These are phyloP conservation scores for Coptotermes formosanus DNA, from an alignment of 1,140 invertebrate species.

Conservation along the genomic window DNA sequence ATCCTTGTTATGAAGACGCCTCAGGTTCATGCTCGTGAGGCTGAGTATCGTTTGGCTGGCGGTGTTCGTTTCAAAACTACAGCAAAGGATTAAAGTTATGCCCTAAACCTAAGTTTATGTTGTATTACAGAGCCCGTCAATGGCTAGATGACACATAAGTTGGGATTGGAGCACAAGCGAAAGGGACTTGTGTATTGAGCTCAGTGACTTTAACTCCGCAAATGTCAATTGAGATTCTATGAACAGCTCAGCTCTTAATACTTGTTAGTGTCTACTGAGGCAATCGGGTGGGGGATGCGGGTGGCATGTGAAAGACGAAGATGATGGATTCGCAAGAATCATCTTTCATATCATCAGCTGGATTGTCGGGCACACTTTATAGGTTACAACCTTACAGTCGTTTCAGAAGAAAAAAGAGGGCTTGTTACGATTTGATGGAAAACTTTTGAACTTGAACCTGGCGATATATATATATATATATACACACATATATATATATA, in stretches of 20 bases:
- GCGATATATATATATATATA: too few relatives aligned
- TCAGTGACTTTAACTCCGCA: not conserved
- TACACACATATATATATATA: not conserved
- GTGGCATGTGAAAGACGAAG: not conserved
- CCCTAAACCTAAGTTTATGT: not conserved
- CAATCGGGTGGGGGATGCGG: not conserved
- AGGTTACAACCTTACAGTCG: not conserved
- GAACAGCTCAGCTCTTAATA: slow-evolving; percentile 6
- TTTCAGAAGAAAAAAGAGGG: not conserved
- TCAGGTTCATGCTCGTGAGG: not conserved
- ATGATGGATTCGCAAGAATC: not conserved
- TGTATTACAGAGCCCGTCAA: not conserved
- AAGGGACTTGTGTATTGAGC: not conserved
- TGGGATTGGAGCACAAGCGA: not conserved
- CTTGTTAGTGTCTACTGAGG: not conserved
- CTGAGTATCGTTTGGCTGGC: not conserved
- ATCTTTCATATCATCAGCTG: not conserved
- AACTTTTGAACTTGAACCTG: not conserved
- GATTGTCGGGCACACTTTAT: not conserved
- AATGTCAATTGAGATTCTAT: not conserved
- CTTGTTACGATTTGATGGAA: not conserved
- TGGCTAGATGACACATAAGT: not conserved
- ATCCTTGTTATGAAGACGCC: slow-evolving; percentile 5
- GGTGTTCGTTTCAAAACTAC: not conserved
- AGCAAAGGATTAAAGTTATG: not conserved